A percentile compares a stretch with the other conserved stretches of the same genome.
Conservation (phyloP, 2,113 vertebrate genomes). For the Glareola pratincola region DNA sequence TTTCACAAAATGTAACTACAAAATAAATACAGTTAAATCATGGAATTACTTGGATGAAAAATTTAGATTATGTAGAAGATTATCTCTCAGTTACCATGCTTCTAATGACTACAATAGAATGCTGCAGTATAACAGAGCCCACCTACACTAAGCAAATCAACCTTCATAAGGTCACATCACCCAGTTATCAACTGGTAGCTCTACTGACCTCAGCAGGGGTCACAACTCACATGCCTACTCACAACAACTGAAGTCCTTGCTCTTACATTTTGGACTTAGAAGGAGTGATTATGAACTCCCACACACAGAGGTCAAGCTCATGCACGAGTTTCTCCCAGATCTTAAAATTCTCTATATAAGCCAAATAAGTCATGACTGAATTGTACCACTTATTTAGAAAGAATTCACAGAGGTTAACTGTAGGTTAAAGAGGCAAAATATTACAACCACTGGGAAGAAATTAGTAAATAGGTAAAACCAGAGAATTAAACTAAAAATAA, state of each 20-base stretch:
- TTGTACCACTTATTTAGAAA: background rate
- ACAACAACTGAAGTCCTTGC: background rate
- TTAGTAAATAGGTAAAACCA: background rate
- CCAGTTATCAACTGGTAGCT: background rate
- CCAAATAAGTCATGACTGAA: background rate
- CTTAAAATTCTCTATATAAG: background rate
- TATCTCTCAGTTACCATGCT: background rate
- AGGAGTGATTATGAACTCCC: background rate
- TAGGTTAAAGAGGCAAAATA: background rate
- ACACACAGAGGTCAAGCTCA: background rate
- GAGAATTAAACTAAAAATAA: background rate
- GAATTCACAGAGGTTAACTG: background rate
- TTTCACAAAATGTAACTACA: background rate
- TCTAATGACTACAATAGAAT: background rate
- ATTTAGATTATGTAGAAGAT: background rate
- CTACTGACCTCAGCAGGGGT: background rate
- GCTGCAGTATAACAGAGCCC: background rate
- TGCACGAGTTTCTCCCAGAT: background rate
- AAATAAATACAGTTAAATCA: background rate
- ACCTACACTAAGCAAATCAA: background rate
- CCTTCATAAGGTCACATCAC: background rate
- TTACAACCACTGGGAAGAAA: background rate
- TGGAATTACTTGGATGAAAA: background rate
- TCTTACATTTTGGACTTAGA: background rate
- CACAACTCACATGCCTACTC: background rate